Evolutionary conservation across 1,140 invertebrate species (phyloP).

Genomic region (Pteromalus puparum): DNA sequence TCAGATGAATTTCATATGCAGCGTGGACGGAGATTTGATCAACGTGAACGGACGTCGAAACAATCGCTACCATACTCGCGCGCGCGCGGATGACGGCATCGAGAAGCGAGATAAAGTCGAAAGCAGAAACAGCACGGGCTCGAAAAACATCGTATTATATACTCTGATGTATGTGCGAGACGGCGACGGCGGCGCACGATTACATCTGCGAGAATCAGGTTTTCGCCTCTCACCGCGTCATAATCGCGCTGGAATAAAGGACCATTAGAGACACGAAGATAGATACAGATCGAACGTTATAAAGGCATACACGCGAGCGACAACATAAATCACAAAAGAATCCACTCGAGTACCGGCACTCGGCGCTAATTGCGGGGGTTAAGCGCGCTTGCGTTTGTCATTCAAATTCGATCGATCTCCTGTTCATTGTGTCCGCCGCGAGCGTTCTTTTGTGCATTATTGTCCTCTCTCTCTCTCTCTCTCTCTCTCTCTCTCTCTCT

Average conservation of each 20-base stretch:
- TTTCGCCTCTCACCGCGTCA: too few relatives aligned
- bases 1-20: slow-evolving; percentile 50
- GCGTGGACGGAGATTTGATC: slow-evolving; percentile 36
- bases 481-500: not conserved
- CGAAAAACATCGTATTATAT: not conserved
- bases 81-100: not conserved
- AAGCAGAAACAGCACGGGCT: slow-evolving; percentile 3
- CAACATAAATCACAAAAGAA: too few relatives aligned
- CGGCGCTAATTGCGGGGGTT: slow-evolving; percentile 41
- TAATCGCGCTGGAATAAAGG: not conserved
- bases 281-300: not conserved
- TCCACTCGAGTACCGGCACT: not conserved
- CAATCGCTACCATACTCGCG: slow-evolving; percentile 28
- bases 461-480: not conserved
- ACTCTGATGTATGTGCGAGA: too few relatives aligned
- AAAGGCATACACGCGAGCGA: too few relatives aligned
- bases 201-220: too few relatives aligned
- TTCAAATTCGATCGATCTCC: slow-evolving; percentile 51
- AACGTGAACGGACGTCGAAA: slow-evolving; percentile 42
- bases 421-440: slow-evolving; percentile 30
- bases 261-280: not conserved
- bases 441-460: slow-evolving; percentile 28
- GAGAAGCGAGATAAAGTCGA: not conserved
- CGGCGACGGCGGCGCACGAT: too few relatives aligned
- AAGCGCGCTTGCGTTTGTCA: slow-evolving; percentile 26